phyloP scores from a whole-genome alignment of 1,140 invertebrate genomes.

The Octopus sinensis region DNA sequence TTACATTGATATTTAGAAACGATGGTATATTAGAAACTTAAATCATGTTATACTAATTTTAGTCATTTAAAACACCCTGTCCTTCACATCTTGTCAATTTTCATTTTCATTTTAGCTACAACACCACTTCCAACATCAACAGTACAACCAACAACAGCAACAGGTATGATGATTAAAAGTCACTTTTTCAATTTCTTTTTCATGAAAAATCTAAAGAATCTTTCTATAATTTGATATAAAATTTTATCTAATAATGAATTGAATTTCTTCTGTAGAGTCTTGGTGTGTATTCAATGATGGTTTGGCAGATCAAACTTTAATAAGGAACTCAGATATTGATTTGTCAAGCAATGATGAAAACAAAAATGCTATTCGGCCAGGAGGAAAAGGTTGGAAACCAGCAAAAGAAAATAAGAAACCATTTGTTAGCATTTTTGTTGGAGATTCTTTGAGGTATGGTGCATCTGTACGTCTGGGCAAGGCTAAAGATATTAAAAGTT shows the following conservation, averaged over 20 bases:
- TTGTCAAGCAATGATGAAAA: slow-evolving; percentile 4
- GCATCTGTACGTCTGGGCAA: neutral
- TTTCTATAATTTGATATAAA: too few relatives aligned
- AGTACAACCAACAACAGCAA: neutral
- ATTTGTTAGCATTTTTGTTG: neutral
- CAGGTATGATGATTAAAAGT: neutral
- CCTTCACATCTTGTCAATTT: too few relatives aligned
- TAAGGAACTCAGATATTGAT: neutral
- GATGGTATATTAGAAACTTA: too few relatives aligned
- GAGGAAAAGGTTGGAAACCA: slow-evolving; percentile 1
- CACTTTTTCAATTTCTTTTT: too few relatives aligned
- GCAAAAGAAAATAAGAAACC: neutral
- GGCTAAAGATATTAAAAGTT: neutral
- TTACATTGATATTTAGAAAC: too few relatives aligned
- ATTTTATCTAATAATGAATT: too few relatives aligned
- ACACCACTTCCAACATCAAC: neutral
- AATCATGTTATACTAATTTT: too few relatives aligned
- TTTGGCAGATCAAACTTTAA: neutral
- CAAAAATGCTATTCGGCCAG: neutral
- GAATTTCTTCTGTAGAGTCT: neutral
- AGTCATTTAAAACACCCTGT: too few relatives aligned
- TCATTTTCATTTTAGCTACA: too few relatives aligned
- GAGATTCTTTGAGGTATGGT: neutral
- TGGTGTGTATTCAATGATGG: neutral
- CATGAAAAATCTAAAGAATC: too few relatives aligned